Evolutionary conservation across 1,140 invertebrate genomes (phyloP).

Genomic region (Calliphora vicina): DNA sequence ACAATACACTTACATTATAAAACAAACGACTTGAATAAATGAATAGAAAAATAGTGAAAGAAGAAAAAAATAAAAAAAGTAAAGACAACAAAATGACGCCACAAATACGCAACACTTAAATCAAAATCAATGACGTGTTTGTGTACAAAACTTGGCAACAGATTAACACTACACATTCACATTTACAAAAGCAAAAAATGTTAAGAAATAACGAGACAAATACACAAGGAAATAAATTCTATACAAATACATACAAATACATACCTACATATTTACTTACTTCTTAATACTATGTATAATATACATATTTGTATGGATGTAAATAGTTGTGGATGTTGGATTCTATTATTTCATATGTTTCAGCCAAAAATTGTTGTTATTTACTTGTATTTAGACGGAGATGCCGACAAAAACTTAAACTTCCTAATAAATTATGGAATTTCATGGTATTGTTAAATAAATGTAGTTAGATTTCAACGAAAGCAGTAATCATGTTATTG

Average conservation of each 20-base stretch:
- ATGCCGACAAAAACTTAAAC: background rate
- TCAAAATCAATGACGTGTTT: conserved; percentile 33
- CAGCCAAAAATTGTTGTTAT: background rate
- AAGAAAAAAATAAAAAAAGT: background rate
- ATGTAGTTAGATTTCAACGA: background rate
- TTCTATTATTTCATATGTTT: background rate
- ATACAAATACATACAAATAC: too few species aligned
- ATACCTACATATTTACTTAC: too few species aligned
- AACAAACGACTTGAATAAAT: background rate
- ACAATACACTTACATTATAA: background rate
- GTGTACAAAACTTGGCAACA: conserved; percentile 17
- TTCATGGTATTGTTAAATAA: background rate
- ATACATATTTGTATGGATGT: too few species aligned
- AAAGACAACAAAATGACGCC: conserved; percentile 9
- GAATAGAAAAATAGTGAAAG: background rate
- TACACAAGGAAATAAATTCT: background rate
- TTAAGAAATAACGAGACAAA: background rate
- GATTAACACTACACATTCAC: background rate
- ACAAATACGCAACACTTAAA: conserved; percentile 34
- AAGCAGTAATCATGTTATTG: background rate
- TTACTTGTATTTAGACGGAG: background rate
- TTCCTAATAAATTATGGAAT: background rate
- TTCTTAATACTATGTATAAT: background rate
- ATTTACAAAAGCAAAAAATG: background rate
- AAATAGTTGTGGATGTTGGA: too few species aligned